phyloP scores from a whole-genome alignment of 1,140 invertebrate species.

The Lethrus apterus region DNA sequence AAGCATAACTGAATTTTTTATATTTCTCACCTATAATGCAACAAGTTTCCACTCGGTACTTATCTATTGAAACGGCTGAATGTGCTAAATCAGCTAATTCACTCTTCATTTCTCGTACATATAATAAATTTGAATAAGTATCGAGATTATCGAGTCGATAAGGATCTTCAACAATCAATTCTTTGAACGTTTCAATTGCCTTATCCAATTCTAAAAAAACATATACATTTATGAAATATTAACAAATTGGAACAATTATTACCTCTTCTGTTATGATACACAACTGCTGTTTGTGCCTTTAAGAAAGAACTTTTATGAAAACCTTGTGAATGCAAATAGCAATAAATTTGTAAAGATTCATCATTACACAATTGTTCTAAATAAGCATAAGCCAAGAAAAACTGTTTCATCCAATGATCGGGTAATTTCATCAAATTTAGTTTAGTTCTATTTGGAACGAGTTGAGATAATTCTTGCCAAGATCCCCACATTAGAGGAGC shows the following conservation, averaged over 20 bases:
- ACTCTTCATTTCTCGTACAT: conserved; percentile 87
- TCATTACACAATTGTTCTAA: conserved; percentile 86
- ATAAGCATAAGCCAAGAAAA: conserved; percentile 87
- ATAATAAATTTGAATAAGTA: conserved; percentile 93
- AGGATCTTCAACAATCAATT: conserved; percentile 79
- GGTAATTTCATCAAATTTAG: conserved; percentile 65
- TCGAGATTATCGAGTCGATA: conserved; percentile 93
- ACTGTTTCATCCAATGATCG: conserved; percentile 90
- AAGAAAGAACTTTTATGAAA: conserved; percentile 85
- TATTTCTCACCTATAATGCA: conserved; percentile 92
- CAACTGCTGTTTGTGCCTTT: conserved; percentile 85
- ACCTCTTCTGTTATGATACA: conserved; percentile 89
- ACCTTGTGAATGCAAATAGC: conserved; percentile 64
- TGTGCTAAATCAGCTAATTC: conserved; percentile 92
- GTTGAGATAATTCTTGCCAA: conserved; percentile 84
- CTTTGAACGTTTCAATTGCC: conserved; percentile 77
- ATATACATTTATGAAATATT: not conserved
- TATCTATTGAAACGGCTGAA: conserved; percentile 87
- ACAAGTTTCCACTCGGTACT: conserved; percentile 95
- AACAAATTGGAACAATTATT: conserved; percentile 20
- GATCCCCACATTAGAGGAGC: conserved; percentile 86
- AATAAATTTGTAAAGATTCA: conserved; percentile 79
- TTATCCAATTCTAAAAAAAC: conserved; percentile 74
- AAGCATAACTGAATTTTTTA: not conserved
- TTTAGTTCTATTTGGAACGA: conserved; percentile 73